Evolutionary conservation across 2,888 invertebrate genomes (phyloP), one percentile per base, ranked within the genome.

Genomic region (Drosophila algonquin): DNA sequence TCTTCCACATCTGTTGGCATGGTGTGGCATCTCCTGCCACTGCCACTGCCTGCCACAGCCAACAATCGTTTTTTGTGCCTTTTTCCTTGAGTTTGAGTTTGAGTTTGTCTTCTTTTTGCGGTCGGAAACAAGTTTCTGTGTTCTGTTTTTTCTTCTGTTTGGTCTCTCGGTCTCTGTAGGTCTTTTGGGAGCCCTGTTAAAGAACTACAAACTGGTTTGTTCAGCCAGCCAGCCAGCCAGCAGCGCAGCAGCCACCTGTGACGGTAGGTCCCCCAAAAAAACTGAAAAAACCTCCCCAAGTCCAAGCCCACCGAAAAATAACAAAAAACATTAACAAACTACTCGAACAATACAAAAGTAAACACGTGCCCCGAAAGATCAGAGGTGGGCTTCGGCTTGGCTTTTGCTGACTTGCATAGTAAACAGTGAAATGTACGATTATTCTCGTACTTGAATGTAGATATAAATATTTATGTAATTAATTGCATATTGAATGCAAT

Each of bases 401-500:
- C 40, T 68, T 63, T 61, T 57, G 77, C 55, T 46, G 69, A 51
- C 69, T 53, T 55, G 60, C 67, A 67, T 48, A 58, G 60, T 52
- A 59, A 18, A 18, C 1, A 18, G 18, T 1, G 1, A 30, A 46
- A 40, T 61, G 45, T 27, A 45, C 27, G 30, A 55, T 35, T 35
- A 35, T 32, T 32, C 30, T 32, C 30, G 30, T 35, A 35, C 12
- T 12, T 61, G 47, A 40, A 6, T 40, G 40, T 14, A 1, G 40
- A 32, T 58, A 80, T 78, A 78, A 78, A 82, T 83, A 85, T 82
- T 77, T 75, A 78, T 76, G 76, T 18, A 83, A 76, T 89, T 73
- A 80, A 80, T 72, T 78, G 87, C 84, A 87, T 87, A 86, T 80
- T 86, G 78, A 70, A 80, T 80, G 78, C 69, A 40, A 40, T 14